Base-by-base conservation (phyloP, 2,113 vertebrate species). In the Oryzias curvinotus region DNA sequence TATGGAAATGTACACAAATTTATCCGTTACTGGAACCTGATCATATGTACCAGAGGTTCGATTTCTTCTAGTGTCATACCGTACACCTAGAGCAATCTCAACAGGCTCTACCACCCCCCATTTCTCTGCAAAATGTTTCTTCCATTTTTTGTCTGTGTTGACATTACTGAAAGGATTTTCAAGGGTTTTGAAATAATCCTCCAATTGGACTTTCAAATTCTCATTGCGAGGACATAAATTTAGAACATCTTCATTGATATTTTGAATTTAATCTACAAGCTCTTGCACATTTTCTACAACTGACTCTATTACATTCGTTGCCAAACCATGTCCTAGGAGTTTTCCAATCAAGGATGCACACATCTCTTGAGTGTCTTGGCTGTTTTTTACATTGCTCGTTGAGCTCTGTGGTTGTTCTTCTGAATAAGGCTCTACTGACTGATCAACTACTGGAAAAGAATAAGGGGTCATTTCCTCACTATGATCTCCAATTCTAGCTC, bases 311-410 rank as follows among this genome's bases (percentile, higher is more conserved):
- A 45, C 28, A 15, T 13, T 57, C 1, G 41, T 45, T 8, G 55
- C 42, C 14, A 57, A 14, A 23, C 55, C 55, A 57, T 14, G 23
- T 13, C 18, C 15, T 25, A 16, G 0, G 3, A 45, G 14, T 16
- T 44, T 44, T 23, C 13, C 55, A 44, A 57, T 45, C 5, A 57
- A n/a, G 18, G 41, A 57, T 23, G 55, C 55, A 44, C 55, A 25
- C 41, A 57, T 45, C 6, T 57, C 52, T 54, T 54, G 52, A 14
- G 52, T 41, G 18, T 41, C 5, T 41, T 54, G 28, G 26, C 17
- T 54, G 12, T 8, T 54, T 12, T 5, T 14, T 13, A 18, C 5
- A 54, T 16, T 5, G 52, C n/a, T 18, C 30, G 10, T 16, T 3
- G 30, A 54, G 41, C 13, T 54, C 17, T 18, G 5, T 54, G 26